A percentile compares a stretch with the other conserved stretches of the same genome.
phyloP scores from a whole-genome alignment of 2,113 vertebrate species.

The Papio anubis region DNA sequence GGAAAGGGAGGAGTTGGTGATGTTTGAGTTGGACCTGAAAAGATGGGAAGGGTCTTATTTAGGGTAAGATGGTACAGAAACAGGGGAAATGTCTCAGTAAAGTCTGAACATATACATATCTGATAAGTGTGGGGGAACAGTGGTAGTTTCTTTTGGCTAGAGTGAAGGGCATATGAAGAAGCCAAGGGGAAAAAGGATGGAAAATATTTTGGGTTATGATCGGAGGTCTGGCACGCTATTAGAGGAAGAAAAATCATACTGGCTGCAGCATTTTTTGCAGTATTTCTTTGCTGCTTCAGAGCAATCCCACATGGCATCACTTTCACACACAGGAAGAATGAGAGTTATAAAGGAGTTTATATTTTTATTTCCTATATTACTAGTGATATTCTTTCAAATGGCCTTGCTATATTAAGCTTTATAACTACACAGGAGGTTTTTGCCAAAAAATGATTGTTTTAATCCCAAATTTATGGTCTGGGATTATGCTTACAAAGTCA shows the following conservation, averaged over 20 bases:
- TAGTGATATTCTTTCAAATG: not conserved
- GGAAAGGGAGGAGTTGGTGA: not conserved
- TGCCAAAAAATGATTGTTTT: not conserved
- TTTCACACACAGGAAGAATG: not conserved
- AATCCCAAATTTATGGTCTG: not conserved
- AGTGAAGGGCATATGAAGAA: not conserved
- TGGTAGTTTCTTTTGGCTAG: not conserved
- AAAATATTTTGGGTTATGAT: not conserved
- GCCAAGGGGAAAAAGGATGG: not conserved
- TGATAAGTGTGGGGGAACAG: not conserved
- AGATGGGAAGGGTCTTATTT: not conserved
- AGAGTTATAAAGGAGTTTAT: not conserved
- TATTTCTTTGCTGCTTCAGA: not conserved
- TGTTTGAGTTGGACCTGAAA: not conserved
- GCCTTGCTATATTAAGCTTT: not conserved
- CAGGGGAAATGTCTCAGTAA: not conserved
- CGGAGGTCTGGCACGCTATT: not conserved
- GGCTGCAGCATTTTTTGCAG: accelerated
- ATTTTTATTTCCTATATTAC: not conserved
- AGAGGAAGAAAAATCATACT: not conserved
- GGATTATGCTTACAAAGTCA: not conserved
- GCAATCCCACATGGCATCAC: not conserved
- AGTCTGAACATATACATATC: not conserved
- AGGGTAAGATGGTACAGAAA: not conserved
- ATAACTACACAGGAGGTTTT: not conserved